Evolutionary conservation across 2,888 invertebrate genomes (phyloP).

Genomic region (Lottia gigantea): DNA sequence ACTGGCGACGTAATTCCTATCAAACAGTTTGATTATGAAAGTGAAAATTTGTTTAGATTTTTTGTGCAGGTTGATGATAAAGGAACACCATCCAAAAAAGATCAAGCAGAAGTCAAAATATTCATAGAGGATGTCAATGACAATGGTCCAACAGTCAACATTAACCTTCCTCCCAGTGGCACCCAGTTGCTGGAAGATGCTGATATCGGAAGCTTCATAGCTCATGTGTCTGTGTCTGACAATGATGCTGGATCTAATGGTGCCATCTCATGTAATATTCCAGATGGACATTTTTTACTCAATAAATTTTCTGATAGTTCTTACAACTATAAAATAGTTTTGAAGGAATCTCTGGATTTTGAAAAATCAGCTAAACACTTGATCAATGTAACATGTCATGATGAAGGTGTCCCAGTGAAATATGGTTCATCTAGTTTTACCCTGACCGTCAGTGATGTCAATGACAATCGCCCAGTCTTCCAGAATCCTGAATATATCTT

Average conservation of each 20-base stretch:
- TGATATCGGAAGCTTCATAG: constrained; percentile 89
- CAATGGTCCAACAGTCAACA: constrained; percentile 86
- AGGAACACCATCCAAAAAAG: constrained; percentile 41
- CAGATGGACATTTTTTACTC: constrained; percentile 46
- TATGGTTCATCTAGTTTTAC: constrained; percentile 31
- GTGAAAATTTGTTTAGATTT: constrained; percentile 78
- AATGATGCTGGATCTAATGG: constrained; percentile 54
- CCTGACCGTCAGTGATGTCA: constrained; percentile 36
- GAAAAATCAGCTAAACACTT: constrained; percentile 32
- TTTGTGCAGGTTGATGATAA: constrained; percentile 70
- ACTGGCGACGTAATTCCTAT: constrained; percentile 86
- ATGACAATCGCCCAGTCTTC: constrained; percentile 42
- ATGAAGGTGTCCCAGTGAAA: constrained; percentile 34
- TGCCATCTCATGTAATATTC: constrained; percentile 46
- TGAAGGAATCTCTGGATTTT: constrained; percentile 33
- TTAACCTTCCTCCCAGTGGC: constrained; percentile 85
- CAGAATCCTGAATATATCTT: constrained; percentile 24
- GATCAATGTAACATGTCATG: constrained; percentile 40
- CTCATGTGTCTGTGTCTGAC: constrained; percentile 84
- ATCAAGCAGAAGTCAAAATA: constrained; percentile 72
- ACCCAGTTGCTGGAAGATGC: constrained; percentile 74
- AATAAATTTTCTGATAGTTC: constrained; percentile 37
- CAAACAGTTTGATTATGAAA: constrained; percentile 85
- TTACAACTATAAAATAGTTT: constrained; percentile 34
- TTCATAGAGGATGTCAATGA: constrained; percentile 80